phyloP scores from a whole-genome alignment of 2,113 vertebrate genomes.

The Clarias macrocephalus region DNA sequence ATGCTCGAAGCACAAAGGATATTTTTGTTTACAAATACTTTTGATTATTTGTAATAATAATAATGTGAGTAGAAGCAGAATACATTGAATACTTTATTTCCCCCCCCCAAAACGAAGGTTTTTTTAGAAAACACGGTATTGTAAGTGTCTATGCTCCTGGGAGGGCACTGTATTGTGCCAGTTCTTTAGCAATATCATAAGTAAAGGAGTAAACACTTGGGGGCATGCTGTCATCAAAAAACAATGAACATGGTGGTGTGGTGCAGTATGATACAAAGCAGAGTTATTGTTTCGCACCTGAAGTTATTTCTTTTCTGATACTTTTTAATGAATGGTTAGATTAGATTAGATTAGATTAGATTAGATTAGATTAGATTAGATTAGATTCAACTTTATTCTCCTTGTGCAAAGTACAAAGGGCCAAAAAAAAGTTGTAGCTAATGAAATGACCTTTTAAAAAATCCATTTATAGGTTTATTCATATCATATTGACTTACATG shows the following conservation, averaged over 20 bases:
- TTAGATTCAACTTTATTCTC: no score
- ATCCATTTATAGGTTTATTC: no score
- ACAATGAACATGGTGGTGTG: background rate
- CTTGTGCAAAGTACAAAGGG: no score
- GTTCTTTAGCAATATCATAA: background rate
- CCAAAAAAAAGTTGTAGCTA: no score
- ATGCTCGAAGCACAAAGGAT: background rate
- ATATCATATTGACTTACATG: no score
- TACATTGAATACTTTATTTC: background rate
- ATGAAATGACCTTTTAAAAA: no score
- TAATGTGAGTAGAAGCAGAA: background rate
- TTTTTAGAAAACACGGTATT: no score
- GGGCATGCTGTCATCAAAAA: background rate
- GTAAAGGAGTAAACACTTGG: background rate
- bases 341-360: no score
- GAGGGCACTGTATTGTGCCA: background rate
- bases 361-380: no score
- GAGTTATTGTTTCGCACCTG: background rate
- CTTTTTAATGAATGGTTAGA: no score
- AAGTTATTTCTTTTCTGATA: background rate
- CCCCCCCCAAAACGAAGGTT: no score
- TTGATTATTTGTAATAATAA: background rate
- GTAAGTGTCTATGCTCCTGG: background rate
- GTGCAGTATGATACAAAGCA: background rate
- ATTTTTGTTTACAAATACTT: background rate